A percentile compares a stretch with the other conserved stretches of the same genome.
Evolutionary conservation across 1,140 invertebrate species (phyloP).

Genomic region (Lepidurus apus): DNA sequence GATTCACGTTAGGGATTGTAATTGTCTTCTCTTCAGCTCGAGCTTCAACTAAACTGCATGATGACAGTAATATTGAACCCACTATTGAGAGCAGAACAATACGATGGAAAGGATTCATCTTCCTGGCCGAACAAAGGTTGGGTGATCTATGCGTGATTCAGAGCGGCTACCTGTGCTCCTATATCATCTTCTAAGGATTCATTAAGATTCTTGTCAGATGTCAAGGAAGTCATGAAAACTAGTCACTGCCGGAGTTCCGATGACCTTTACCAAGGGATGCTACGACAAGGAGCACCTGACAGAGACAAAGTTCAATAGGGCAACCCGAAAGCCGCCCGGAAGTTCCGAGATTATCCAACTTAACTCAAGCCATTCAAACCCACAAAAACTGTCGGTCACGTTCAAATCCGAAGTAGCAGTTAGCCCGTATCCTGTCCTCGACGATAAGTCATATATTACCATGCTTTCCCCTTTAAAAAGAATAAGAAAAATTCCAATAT

Average conservation of each 20-base stretch:
- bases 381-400: too few species aligned
- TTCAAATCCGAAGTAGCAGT: too few species aligned
- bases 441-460: not conserved
- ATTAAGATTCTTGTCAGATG: conserved; percentile 1
- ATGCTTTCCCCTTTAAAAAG: not conserved
- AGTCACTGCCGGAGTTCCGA: not conserved
- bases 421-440: not conserved
- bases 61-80: not conserved
- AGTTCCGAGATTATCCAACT: not conserved
- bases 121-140: not conserved
- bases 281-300: not conserved
- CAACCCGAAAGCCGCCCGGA: not conserved
- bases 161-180: conserved; percentile 7
- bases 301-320: not conserved
- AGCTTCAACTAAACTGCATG: not conserved
- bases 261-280: not conserved
- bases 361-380: not conserved
- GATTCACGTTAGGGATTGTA: not conserved
- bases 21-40: not conserved
- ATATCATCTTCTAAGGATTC: not conserved
- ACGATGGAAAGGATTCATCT: conserved; percentile 18
- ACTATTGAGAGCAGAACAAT: not conserved
- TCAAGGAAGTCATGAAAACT: conserved; percentile 10
- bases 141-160: not conserved
- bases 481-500: not conserved